Conservation (phyloP, 2,797 vertebrate species). For the Smutsia gigantea region DNA sequence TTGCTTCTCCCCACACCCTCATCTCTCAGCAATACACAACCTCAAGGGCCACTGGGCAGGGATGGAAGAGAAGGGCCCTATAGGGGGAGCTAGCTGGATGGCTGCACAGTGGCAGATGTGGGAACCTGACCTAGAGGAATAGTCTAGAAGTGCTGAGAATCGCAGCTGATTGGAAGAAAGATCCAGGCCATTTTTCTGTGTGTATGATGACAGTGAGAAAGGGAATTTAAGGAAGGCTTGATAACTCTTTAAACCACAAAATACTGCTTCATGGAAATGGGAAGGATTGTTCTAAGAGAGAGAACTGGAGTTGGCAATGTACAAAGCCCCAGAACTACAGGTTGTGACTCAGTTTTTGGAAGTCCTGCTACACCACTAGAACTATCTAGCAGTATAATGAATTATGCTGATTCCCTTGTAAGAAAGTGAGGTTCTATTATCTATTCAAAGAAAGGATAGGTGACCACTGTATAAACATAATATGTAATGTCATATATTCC, state of each 20-base stretch:
- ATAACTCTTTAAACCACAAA: background rate
- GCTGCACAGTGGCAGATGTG: background rate
- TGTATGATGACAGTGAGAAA: background rate
- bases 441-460: background rate
- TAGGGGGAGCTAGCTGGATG: background rate
- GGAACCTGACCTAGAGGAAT: background rate
- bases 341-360: background rate
- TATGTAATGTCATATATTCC: background rate
- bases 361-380: background rate
- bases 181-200: background rate
- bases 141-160: background rate
- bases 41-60: accelerated
- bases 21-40: background rate
- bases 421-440: background rate
- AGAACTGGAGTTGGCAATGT: background rate
- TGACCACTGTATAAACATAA: background rate
- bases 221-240: background rate
- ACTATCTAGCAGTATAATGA: background rate
- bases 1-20: background rate
- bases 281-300: background rate
- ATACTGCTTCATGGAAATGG: background rate
- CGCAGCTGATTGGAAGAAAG: background rate
- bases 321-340: background rate
- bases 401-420: background rate
- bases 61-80: background rate